Evolutionary conservation across 2,888 invertebrate species (phyloP), one percentile per base, ranked within the genome.

Genomic region (Erebia epiphron): DNA sequence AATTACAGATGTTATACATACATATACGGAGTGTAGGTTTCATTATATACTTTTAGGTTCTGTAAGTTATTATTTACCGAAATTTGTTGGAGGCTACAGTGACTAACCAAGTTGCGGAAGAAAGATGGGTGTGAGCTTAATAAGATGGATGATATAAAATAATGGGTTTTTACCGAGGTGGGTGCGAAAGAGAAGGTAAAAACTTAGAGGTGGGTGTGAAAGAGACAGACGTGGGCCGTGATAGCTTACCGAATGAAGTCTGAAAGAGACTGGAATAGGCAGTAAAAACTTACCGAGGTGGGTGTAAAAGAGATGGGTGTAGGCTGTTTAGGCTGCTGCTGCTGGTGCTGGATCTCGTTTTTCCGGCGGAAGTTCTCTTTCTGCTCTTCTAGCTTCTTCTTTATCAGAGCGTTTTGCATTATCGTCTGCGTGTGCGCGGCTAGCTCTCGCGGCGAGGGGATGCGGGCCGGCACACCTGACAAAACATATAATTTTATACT

Each of bases 351-450:
- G 72, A 75, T 68, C 86, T 97, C 97, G 87, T 97, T 97, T 73
- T 97, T 95, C 80, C 97, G 96, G 73, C 97, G 95, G 88, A 94
- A 97, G 87, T 97, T 97, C 88, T 97, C 97, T 69, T 96, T 95
- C 86, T 98, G 98, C 80, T 98, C 98, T 86, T 98, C 98, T 70
- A 98, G 92, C 88, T 98, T 97, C 93, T 97, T 97, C 92, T 98
- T 98, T 80, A 98, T 96, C 79, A 98, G 94, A 16, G 97, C 97
- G 80, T 95, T 95, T 89, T 98, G 98, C 95, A 98, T 96, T 79
- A 98, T 97, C 79, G 95, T 95, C 91, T 98, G 98, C 52, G 98
- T 97, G 89, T 97, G 97, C 75, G 95, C 96, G 71, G 96, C 96
- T 74, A 98, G 90, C 86, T 98, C 98, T 79, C 97, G 96, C 46